phyloP scores from a whole-genome alignment of 1,140 invertebrate species.

The Mya arenaria region DNA sequence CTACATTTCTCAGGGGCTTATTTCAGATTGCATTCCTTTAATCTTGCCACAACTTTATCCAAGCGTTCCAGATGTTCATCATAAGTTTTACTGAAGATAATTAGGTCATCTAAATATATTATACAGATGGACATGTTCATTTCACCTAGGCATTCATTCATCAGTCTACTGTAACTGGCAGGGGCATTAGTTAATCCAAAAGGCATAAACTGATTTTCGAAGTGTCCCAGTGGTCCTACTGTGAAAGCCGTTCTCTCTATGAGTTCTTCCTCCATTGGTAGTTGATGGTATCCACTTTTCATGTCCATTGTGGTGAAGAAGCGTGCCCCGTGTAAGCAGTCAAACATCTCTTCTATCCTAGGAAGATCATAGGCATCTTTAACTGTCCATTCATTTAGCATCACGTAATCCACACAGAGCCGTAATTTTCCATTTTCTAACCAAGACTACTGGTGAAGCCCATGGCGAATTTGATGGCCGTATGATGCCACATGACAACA shows the following conservation, averaged over 20 bases:
- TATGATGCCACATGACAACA: conserved; percentile 41
- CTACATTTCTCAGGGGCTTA: too few species aligned
- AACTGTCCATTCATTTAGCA: conserved; percentile 79
- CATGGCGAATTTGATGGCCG: conserved; percentile 35
- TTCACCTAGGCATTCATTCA: too few species aligned
- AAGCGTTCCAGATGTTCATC: too few species aligned
- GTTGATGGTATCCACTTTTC: conserved; percentile 77
- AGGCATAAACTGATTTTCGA: background rate
- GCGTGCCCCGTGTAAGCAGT: conserved; percentile 62
- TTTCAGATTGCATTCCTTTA: too few species aligned
- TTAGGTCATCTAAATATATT: too few species aligned
- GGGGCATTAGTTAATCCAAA: conserved; percentile 8
- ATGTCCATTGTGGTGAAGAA: conserved; percentile 80
- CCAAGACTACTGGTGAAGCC: conserved; percentile 29
- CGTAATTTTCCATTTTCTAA: conserved; percentile 63
- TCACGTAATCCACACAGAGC: conserved; percentile 80
- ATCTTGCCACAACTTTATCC: too few species aligned
- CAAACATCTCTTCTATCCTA: conserved; percentile 81
- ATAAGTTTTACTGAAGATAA: too few species aligned
- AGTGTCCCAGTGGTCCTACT: conserved; percentile 39
- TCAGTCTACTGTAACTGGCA: too few species aligned
- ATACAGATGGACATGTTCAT: too few species aligned
- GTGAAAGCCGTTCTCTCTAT: conserved; percentile 47
- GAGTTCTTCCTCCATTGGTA: conserved; percentile 65
- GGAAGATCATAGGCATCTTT: conserved; percentile 83